Base-by-base conservation (phyloP, 2,113 vertebrate species). In the Desmodus rotundus region DNA sequence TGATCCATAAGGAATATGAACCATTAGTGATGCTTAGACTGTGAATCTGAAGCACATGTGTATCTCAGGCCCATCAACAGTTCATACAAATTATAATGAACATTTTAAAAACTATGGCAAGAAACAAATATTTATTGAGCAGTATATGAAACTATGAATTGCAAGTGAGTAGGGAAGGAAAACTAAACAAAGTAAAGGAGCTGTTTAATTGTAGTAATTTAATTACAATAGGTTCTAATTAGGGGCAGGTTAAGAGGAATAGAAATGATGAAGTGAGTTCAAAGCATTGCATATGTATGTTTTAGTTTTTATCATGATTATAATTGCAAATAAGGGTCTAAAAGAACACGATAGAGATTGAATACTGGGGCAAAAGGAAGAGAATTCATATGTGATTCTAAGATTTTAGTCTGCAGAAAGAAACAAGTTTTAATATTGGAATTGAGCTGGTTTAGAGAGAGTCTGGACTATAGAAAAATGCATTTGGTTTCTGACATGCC, bases 321-420 rank as follows among this genome's bases (percentile, higher is more conserved):
- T 47, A 82, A 22, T n/a, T 73, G 45, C 8, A 82, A 88, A 93
- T 78, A 36, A 76, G 36, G 26, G 22, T 54, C 28, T 90, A 50
- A 87, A 93, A 83, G 38, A 56, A 91, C 50, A 58, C 45, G 33
- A 80, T 26, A 82, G 73, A 78, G 52, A 72, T 26, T 94, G 31
- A 54, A 43, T 47, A 28, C 17, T 61, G 7, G 14, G 5, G 2
- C 68, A 70, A 94, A 72, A 85, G 4, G 47, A 58, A 95, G 33
- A 89, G 11, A 58, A 89, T 12, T 61, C 26, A 68, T 58, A 14
- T 16, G 54, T 82, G 61, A 73, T 43, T 95, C 26, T 65, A 76
- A 92, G 45, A 26, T 91, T 86, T 93, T 94, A 86, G 93, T 73
- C 7, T 89, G 56, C 12, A 22, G n/a, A 41, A 91, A 74, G n/a